Evolutionary conservation across 2,888 invertebrate genomes (phyloP).

Genomic region (Exephanes ischioxanthus): DNA sequence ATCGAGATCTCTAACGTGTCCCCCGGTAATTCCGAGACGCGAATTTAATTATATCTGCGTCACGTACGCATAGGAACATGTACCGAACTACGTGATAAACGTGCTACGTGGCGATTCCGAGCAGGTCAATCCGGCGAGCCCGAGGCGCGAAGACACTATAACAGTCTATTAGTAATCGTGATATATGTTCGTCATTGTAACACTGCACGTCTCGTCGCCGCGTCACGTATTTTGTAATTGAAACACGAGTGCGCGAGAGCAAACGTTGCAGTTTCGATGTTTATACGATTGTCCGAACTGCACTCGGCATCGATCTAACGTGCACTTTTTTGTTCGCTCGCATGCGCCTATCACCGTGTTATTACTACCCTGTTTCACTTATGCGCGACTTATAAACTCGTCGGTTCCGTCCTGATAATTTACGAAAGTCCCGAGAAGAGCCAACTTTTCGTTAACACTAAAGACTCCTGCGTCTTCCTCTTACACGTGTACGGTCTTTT

Average conservation of each 20-base stretch:
- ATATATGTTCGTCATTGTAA: conserved; percentile 48
- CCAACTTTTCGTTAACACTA: conserved; percentile 46
- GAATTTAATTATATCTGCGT: conserved; percentile 42
- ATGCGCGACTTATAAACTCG: conserved; percentile 15
- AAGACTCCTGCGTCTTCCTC: conserved; percentile 3
- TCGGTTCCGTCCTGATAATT: conserved; percentile 64
- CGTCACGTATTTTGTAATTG: conserved; percentile 33
- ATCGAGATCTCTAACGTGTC: not conserved
- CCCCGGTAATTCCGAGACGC: not conserved
- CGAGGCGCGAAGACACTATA: conserved; percentile 16
- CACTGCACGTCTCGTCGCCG: conserved; percentile 38
- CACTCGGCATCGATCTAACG: conserved; percentile 30
- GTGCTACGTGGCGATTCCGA: conserved; percentile 34
- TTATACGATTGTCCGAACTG: conserved; percentile 22
- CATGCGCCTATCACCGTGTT: conserved; percentile 6
- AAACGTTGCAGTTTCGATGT: conserved; percentile 50
- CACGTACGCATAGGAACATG: conserved; percentile 29
- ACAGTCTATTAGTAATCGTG: conserved; percentile 33
- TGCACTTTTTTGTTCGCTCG: conserved; percentile 1
- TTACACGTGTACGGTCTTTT: conserved; percentile 4
- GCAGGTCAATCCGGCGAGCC: conserved; percentile 39
- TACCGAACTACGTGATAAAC: conserved; percentile 34
- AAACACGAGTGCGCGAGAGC: conserved; percentile 37
- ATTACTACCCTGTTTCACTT: not conserved
- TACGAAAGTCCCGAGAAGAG: conserved; percentile 50